Evolutionary conservation across 2,797 vertebrate species (phyloP).

Genomic region (Rhincodon typus): DNA sequence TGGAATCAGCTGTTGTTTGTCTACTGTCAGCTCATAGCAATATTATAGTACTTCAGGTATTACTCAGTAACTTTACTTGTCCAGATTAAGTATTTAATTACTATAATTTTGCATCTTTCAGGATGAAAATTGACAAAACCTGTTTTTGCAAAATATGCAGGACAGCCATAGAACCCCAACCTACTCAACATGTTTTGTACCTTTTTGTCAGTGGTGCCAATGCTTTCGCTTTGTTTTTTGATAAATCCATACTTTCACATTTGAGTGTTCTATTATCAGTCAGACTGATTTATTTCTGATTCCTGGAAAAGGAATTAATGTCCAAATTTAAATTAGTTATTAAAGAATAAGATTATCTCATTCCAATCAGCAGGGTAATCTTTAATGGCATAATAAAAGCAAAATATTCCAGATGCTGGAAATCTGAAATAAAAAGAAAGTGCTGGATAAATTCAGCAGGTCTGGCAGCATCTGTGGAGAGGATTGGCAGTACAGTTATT

Average conservation of each 20-base stretch:
- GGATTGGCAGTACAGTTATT: conserved; percentile 14
- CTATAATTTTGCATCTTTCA: conserved; percentile 25
- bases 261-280: neutral
- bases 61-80: conserved; percentile 18
- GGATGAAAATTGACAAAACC: neutral
- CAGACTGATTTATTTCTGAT: conserved; percentile 8
- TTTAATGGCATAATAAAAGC: no score
- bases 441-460: no score
- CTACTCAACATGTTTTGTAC: neutral
- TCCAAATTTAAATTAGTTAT: neutral
- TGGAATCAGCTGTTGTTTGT: conserved; percentile 7
- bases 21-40: conserved; percentile 32
- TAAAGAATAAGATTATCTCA: neutral
- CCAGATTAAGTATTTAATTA: conserved; percentile 26
- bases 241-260: neutral
- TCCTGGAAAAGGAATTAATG: neutral
- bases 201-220: neutral
- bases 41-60: conserved; percentile 32
- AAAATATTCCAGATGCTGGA: no score
- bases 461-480: no score
- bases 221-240: neutral
- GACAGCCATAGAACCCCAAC: neutral
- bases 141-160: neutral
- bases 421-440: no score
- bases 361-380: neutral